Base-by-base conservation (phyloP, 2,888 invertebrate species). In the Siphlonurus alternatus region DNA sequence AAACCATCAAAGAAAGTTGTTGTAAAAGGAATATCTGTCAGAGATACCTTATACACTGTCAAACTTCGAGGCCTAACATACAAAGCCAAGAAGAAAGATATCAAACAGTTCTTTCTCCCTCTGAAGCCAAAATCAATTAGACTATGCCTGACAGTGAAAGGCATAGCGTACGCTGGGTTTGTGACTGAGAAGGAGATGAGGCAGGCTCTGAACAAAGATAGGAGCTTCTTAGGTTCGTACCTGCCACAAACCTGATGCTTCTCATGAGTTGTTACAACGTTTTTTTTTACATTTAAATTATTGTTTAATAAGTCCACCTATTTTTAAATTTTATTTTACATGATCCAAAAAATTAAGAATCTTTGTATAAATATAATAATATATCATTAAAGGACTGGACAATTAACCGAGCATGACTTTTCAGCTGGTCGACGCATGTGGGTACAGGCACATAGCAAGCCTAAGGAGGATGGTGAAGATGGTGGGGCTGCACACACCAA, bases 101-200 rank as follows among this genome's bases (percentile, higher is more conserved):
- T 96, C 2, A 86, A 89, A 72, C 84, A 87, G 68, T 94, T 95
- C 72, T 91, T 95, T 69, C 83, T 85, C 70, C 92, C 93, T 0
- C 71, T 90, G 3, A 86, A 86, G 68, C 83, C 88, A 1, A 87
- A 82, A 72, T 88, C 90, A 2, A 86, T 96, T 64, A 80, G 93
- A 66, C 76, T 93, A 59, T 92, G 93, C 0, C 81, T 76, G 66
- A 83, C 86, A 69, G 79, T 87, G 1, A 85, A 87, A 72, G 92
- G 93, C 3, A 88, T 94, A 71, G 94, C 93, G 54, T 95, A 87
- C 78, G 88, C 91, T n/a, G 93, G 93, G 1, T 95, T 96, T 71
- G 85, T 87, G 74, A 86, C 84, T 2, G 89, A 93, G 71, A 85
- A 83, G 67, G 87, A 89, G 68, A 80, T 88, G 71, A 85, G 85